These are phyloP conservation scores for Caenorhabditis inopinata DNA, from an alignment of 1,140 invertebrate genomes.

Conservation along the genomic window DNA sequence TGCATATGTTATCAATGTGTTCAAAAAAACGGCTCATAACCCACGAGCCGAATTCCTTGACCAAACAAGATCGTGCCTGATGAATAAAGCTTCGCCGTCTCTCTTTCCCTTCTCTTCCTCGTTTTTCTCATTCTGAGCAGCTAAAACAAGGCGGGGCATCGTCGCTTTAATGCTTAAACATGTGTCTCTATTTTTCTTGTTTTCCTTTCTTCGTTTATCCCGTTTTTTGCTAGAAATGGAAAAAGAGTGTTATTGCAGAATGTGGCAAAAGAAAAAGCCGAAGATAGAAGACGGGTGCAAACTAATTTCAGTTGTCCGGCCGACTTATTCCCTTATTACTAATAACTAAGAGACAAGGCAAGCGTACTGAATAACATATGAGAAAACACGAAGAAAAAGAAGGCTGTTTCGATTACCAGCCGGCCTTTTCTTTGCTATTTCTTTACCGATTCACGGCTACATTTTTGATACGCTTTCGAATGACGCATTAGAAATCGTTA, in stretches of 20 bases:
- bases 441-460: background rate
- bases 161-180: background rate
- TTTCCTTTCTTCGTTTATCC: background rate
- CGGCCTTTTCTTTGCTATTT: background rate
- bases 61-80: conserved; percentile 19
- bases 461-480: too few relatives aligned
- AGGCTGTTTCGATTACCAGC: conserved; percentile 12
- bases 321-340: conserved; percentile 22
- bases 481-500: too few relatives aligned
- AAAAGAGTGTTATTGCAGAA: background rate
- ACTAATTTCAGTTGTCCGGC: conserved; percentile 27
- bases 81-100: background rate
- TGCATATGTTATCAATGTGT: background rate
- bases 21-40: background rate
- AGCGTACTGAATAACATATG: conserved; percentile 13
- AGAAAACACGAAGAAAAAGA: background rate
- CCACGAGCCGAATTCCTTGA: background rate
- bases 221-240: background rate
- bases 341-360: background rate
- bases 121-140: too few relatives aligned
- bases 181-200: background rate
- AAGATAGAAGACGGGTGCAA: conserved; percentile 1
- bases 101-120: background rate
- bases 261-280: background rate
- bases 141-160: background rate